phyloP scores from a whole-genome alignment of 2,113 vertebrate species.

The Crypturellus undulatus region DNA sequence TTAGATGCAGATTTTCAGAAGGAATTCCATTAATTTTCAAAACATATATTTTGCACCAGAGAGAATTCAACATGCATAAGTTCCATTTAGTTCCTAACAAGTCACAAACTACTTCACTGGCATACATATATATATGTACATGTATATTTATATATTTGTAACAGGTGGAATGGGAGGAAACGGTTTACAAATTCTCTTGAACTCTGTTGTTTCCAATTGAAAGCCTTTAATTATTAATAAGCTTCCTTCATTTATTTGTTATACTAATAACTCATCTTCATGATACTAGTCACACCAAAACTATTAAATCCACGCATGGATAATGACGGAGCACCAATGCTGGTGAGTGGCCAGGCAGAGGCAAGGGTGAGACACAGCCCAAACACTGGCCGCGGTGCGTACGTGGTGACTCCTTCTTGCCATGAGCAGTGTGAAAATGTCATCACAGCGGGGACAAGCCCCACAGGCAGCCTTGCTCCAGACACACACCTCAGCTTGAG shows the following conservation, averaged over 20 bases:
- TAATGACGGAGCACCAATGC: neutral
- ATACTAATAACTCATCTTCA: neutral
- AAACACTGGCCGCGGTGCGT: neutral
- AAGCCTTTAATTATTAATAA: constrained; percentile 21
- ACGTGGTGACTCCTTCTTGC: neutral
- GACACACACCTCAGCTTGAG: neutral
- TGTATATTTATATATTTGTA: neutral
- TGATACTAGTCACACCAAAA: neutral
- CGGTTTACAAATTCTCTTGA: neutral
- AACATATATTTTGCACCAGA: neutral
- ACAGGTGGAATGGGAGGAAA: neutral
- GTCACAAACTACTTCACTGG: neutral
- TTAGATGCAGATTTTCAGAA: neutral
- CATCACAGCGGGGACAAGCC: neutral
- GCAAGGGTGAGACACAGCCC: neutral
- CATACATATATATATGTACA: neutral
- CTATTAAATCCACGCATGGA: neutral
- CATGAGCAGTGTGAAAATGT: neutral
- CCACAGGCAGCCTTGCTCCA: rapidly evolving
- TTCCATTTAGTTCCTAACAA: neutral
- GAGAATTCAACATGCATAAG: neutral
- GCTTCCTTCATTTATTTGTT: neutral
- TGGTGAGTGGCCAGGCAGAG: neutral
- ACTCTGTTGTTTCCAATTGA: neutral
- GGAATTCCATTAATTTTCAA: neutral